Evolutionary conservation across 2,797 vertebrate genomes (phyloP), one percentile per base, ranked within the genome.

Genomic region (Oryzias dopingdopingensis): DNA sequence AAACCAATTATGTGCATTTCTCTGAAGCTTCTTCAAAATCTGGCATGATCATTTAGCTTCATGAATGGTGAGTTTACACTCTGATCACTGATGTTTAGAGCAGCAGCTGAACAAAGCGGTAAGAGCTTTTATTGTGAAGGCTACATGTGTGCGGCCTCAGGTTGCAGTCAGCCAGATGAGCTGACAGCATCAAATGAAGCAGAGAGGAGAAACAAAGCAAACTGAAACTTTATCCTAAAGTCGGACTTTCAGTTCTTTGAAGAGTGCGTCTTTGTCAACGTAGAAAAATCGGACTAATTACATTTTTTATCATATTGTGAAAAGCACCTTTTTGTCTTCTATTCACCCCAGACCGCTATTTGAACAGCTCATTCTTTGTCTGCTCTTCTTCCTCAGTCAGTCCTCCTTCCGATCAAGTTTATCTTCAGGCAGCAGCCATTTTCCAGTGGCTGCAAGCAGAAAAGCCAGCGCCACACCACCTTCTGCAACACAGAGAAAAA

Each of bases 341-440:
- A 14, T 44, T 23, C 56, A 2, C 43, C 44, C 22, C 5, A 50
- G 10, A 20, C 20, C n/a, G 56, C 23, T 48, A 16, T 6, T 3
- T 2, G 26, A 3, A 22, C n/a, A 6, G 23, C 10, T 42, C 16
- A 24, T 22, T 13, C n/a, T 24, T 24, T 40, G 47, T 14, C 5
- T 37, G 37, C 17, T 6, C 43, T 17, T 53, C 37, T 1, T 52
- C 17, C 6, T 41, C 58, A 77, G 82, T 10, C 52, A 56, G 47
- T 40, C 64, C 65, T 29, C 91, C 81, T 24, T 86, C 88, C 0
- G 95, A 96, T 65, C 71, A 77, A 0, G 65, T 92, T 18, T 97
- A 93, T 72, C 15, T 90, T n/a, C 92, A 86, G 18, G 95, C 96
- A 14, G 94, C 95, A 2, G 90, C 85, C 55, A 82, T 96, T 79